Evolutionary conservation across 2,797 vertebrate species (phyloP), one percentile per base, ranked within the genome.

Genomic region (Neoniphon sammara): DNA sequence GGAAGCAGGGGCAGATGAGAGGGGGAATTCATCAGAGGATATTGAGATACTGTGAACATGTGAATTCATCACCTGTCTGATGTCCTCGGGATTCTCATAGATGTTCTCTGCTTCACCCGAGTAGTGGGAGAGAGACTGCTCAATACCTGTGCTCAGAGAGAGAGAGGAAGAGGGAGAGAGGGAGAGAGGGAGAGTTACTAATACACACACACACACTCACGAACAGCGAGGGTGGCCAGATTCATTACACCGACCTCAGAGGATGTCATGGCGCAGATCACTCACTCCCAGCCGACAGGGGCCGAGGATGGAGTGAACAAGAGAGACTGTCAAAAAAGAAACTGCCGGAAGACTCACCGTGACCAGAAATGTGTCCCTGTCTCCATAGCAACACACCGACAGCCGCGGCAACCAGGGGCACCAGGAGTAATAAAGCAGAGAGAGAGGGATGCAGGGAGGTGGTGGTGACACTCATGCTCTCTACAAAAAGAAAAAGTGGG

Each of bases 361-460:
- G 88, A 76, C 80, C 84, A 85, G 88, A 89, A 89, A 90, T 86
- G 89, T 91, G 85, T 89, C 91, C 90, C 85, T 83, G 94, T 95
- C 90, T 93, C 94, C 94, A 94, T 94, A 95, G 93, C 90, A 95
- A 95, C 93, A 93, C 90, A 80, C 88, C 87, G 76, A 88, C 89
- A 86, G 88, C 88, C 70, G 76, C 80, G 12, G 92, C 90, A 92
- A 91, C 88, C 90, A 93, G 81, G 85, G 93, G 94, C 83, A 94
- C 90, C 83, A 94, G 81, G 86, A 94, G 91, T 86, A 94, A 91
- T 89, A 95, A 92, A 75, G 91, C 88, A 75, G 84, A 91, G 70
- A 95, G 91, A 74, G 83, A 84, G 62, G 82, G 79, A 78, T 69
- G 87, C 61, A 54, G 62, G 74, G 85, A 70, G 81, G 88, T 59